phyloP scores from a whole-genome alignment of 2,888 invertebrate species.

The Xestobium rufovillosum region DNA sequence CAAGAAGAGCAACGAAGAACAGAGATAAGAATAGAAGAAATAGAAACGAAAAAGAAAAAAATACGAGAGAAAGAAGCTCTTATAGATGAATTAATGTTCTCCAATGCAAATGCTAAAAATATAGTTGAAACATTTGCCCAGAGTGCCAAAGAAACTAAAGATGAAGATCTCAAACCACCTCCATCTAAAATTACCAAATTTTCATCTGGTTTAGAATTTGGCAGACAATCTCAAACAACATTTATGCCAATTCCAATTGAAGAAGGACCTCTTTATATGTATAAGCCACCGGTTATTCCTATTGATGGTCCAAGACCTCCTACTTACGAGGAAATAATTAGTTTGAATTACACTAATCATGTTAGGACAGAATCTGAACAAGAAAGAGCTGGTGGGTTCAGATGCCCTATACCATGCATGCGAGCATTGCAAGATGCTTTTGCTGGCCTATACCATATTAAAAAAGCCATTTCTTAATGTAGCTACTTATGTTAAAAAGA shows the following conservation, averaged over 20 bases:
- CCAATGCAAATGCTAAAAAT: slow-evolving; percentile 80
- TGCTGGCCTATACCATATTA: slow-evolving; percentile 58
- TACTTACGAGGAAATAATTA: slow-evolving; percentile 52
- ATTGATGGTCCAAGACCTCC: slow-evolving; percentile 73
- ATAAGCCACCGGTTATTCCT: slow-evolving; percentile 52
- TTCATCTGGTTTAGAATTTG: slow-evolving; percentile 80
- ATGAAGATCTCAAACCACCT: slow-evolving; percentile 44
- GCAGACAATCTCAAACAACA: slow-evolving; percentile 52
- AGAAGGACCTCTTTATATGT: slow-evolving; percentile 69
- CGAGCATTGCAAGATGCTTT: slow-evolving; percentile 85
- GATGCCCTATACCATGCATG: slow-evolving; percentile 72
- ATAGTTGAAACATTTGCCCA: slow-evolving; percentile 73
- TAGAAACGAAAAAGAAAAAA: slow-evolving; percentile 71
- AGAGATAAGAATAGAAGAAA: slow-evolving; percentile 60
- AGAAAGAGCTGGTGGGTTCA: slow-evolving; percentile 84
- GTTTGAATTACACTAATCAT: slow-evolving; percentile 64
- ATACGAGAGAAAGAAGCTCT: slow-evolving; percentile 82
- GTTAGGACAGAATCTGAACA: slow-evolving; percentile 63
- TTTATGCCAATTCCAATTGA: slow-evolving; percentile 66
- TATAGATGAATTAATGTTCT: slow-evolving; percentile 92
- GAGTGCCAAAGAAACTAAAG: slow-evolving; percentile 58
- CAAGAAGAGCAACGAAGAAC: slow-evolving; percentile 66
- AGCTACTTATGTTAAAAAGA: too few species aligned
- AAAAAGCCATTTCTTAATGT: slow-evolving; percentile 20
- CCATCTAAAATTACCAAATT: slow-evolving; percentile 61